Evolutionary conservation across 2,797 vertebrate genomes (phyloP), one percentile per base, ranked within the genome.

Genomic region (Esox masquinongy): DNA sequence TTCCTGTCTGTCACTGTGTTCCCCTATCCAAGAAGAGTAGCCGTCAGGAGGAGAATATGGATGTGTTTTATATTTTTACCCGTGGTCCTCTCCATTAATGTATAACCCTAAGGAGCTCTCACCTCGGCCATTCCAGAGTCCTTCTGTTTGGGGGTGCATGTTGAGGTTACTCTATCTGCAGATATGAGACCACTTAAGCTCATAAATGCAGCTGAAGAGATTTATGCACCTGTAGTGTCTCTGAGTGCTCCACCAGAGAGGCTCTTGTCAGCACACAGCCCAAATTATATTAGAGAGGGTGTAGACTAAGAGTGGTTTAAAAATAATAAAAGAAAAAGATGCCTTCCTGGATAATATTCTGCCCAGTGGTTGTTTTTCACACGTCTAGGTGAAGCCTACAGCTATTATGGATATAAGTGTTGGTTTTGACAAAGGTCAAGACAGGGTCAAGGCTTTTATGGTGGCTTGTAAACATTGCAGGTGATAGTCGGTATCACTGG

Each of bases 181-280:
- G 85, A 76, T 80, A 80, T 75, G 81, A 75, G 77, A 82, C 75
- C 83, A 81, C 83, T 90, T 71, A 51, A 75, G 76, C 51, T 77
- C 79, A 68, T 83, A 87, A 91, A 85, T 86, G 82, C 85, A 47
- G 68, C 77, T 76, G 82, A 77, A 86, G 83, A 82, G 85, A 90
- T 90, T 87, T 87, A 89, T 88, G 81, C 86, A 82, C 77, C 83
- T 74, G 72, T 79, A 80, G 79, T 85, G 43, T 74, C 79, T 74
- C 74, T 17, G 77, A 83, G 79, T 78, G 80, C 84, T 90, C 16
- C 0, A 83, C 76, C 69, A 76, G 80, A 84, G 68, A 70, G 74
- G 78, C 74, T 15, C 29, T 34, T 73, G 63, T 43, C 63, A 73
- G 79, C 74, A 74, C 76, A 79, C 22, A 16, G 22, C 8, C 24